Evolutionary conservation across 1,140 invertebrate genomes (phyloP).

Genomic region (Harpegnathos saltator): DNA sequence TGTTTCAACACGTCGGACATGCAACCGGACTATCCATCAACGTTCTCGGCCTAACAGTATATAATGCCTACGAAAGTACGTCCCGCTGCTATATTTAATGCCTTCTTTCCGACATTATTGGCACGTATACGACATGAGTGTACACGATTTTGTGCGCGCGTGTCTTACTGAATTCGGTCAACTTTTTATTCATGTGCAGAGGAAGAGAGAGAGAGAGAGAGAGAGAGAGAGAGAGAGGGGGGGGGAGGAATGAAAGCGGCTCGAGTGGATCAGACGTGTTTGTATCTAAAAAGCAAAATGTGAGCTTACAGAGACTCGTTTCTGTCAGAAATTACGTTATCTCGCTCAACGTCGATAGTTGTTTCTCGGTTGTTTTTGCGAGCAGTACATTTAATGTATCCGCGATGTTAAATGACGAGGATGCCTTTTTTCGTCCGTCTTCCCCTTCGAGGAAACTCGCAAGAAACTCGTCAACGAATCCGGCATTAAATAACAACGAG

Average conservation of each 20-base stretch:
- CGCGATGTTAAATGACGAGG: not conserved
- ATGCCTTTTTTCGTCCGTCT: not conserved
- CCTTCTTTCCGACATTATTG: constrained; percentile 62
- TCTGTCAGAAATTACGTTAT: no score
- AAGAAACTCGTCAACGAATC: constrained; percentile 37
- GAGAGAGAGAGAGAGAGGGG: no score
- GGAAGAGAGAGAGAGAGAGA: no score
- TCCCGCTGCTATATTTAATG: constrained; percentile 46
- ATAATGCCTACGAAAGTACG: constrained; percentile 61
- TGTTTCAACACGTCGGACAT: constrained; percentile 67
- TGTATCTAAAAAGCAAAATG: no score
- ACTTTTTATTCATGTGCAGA: not conserved
- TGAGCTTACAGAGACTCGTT: no score
- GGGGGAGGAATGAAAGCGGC: no score
- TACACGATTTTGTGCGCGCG: not conserved
- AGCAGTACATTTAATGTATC: not conserved
- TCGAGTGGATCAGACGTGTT: no score
- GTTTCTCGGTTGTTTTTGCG: no score
- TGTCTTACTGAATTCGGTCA: not conserved
- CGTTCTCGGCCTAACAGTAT: constrained; percentile 56
- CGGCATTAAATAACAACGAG: constrained; percentile 43
- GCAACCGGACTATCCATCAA: constrained; percentile 68
- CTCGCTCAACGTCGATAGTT: no score
- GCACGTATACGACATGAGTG: not conserved
- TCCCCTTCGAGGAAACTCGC: no score